Base-by-base conservation (phyloP, 1,140 invertebrate genomes). In the Drosophila takahashii region DNA sequence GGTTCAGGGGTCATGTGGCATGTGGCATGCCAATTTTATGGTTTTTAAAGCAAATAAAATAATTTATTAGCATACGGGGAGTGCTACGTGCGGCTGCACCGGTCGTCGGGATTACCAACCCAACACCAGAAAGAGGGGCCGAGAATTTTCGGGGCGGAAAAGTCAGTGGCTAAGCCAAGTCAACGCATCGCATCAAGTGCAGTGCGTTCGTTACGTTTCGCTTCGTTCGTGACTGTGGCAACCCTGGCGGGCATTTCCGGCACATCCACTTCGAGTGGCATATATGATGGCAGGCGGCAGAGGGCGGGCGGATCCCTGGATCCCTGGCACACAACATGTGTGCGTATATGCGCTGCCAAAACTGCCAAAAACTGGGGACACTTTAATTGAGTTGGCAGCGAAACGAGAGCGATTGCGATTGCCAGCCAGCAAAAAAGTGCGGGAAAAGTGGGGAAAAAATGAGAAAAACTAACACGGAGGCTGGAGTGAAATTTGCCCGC, bases 11-110 rank as follows among this genome's bases (percentile, higher is more conserved):
- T 45, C 3, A 34, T 22, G 22, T 22, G n/a, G 11, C 22, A 27
- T 47, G 41, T 50, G 18, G 45, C 44, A 56, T 26, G 51, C 57
- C 62, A 60, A 77, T 77, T 62, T 77, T 56, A 77, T 76, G 57
- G 52, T 58, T 77, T 71, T 77, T 77, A 62, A 77, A 29, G 58
- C 51, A 77, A 77, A 77, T 77, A 58, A 77, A 77, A 78, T 71
- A 58, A 77, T 77, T 78, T 78, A 78, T 78, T 77, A 77, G 74
- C 75, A 78, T 62, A 71, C 26, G 53, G 32, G 50, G 29, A 41
- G 47, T 41, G 29, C n/a, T 34, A 18, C 34, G 48, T 34, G 37
- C 52, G 59, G 74, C 29, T 16, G 65, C 74, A 70, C 41, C 18
- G 58, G 8, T n/a, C 39, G n/a, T n/a, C 27, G 16, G 74, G 73